Evolutionary conservation across 2,888 invertebrate genomes (phyloP), one percentile per base, ranked within the genome.

Genomic region (Sinopyrophorus schimmeli): DNA sequence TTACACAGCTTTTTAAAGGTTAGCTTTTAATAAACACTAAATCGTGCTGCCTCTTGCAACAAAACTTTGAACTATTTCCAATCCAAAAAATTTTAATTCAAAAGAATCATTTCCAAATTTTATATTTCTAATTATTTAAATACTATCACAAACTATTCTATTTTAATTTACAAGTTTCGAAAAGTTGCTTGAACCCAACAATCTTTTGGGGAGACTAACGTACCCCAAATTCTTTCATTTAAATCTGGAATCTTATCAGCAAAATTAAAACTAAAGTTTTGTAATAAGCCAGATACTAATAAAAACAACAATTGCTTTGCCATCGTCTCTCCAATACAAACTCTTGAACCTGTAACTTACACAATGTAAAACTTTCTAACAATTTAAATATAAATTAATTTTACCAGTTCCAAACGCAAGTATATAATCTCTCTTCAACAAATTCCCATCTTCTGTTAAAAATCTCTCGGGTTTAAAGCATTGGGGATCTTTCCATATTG

Each of bases 311-410:
- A 75, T 55, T 83, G 84, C 1, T 86, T 75, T 0, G 86, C 80
- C 64, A 81, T 84, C 0, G 86, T 86, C 67, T 87, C 87, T 0
- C 87, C 87, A 0, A 84, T 80, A 61, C 87, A 87, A 0, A 86
- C 69, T 16, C 87, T 76, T 57, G 80, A 79, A 0, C 86, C 86
- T 81, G 67, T 0, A 63, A 64, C 38, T 18, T 4, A 31, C 15
- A 31, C 31, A 9, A 10, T 10, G 4, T 7, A 9, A 7, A 3
- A 10, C n/a, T 26, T 3, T 5, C n/a, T 9, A 6, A 26, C 5
- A 9, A 9, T 5, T 26, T 3, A 9, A 9, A 7, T 9, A 26
- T 3, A 35, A 32, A 18, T 31, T 17, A 43, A 9, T 37, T 61
- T 68, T 68, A 83, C 85, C 85, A 58, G 81, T 80, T 31, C 86